A percentile compares a stretch with the other conserved stretches of the same genome.
phyloP scores from a whole-genome alignment of 2,113 vertebrate species.

The Rhynchopsitta pachyrhyncha region DNA sequence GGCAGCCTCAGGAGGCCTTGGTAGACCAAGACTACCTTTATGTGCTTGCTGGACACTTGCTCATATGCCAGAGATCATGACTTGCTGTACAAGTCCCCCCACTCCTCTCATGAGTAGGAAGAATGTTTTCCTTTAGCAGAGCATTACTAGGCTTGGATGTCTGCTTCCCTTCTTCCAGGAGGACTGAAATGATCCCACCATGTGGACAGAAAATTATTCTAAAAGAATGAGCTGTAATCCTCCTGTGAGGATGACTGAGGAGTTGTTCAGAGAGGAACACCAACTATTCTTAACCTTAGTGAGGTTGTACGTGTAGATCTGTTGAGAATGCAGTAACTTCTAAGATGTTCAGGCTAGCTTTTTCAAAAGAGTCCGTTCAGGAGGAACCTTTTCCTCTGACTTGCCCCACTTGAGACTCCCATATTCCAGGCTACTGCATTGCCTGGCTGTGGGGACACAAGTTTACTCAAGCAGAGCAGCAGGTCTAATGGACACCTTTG shows the following conservation, averaged over 20 bases:
- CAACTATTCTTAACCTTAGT: conserved; percentile 29
- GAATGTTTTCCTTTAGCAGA: conserved; percentile 14
- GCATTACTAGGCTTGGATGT: background rate
- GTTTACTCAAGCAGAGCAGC: background rate
- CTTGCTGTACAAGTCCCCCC: conserved; percentile 18
- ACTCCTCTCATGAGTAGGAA: conserved; percentile 36
- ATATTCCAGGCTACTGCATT: background rate
- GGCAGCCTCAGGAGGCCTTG: conserved; percentile 75
- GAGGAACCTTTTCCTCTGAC: background rate
- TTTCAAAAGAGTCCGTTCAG: background rate
- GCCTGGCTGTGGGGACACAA: rapidly evolving
- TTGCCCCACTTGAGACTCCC: background rate
- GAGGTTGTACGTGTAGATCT: conserved; percentile 37
- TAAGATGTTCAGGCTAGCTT: background rate
- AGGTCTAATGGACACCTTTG: background rate
- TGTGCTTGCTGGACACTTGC: background rate
- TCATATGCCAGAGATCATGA: background rate
- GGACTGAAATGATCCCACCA: background rate
- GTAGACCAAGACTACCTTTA: background rate
- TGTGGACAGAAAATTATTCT: conserved; percentile 43
- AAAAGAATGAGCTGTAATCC: conserved; percentile 39
- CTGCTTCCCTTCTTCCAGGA: conserved; percentile 8
- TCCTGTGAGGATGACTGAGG: conserved; percentile 24
- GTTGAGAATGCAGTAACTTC: conserved; percentile 44
- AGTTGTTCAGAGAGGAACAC: conserved; percentile 1